Conservation (phyloP, 2,888 invertebrate species). For the Nasonovia ribisnigri region DNA sequence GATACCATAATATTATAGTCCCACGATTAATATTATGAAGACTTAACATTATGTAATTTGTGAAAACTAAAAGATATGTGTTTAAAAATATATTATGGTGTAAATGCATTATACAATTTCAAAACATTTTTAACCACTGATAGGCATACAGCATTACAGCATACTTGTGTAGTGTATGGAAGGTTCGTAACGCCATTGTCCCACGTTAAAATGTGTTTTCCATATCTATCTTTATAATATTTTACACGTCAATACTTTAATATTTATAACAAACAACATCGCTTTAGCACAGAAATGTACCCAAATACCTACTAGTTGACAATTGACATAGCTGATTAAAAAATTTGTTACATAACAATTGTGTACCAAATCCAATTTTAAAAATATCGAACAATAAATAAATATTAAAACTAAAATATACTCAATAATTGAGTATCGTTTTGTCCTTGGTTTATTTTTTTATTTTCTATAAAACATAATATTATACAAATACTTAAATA, state of each 20-base stretch:
- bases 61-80: background rate
- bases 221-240: background rate
- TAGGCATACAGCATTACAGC: background rate
- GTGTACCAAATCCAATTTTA: background rate
- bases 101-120: background rate
- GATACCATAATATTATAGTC: background rate
- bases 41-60: background rate
- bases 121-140: background rate
- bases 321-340: background rate
- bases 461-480: background rate
- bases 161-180: background rate
- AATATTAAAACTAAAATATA: background rate
- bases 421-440: background rate
- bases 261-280: background rate
- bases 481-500: background rate
- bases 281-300: background rate
- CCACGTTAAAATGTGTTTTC: background rate
- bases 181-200: background rate
- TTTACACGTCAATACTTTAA: background rate
- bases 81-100: background rate
- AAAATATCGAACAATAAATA: background rate
- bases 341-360: background rate
- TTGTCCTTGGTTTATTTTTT: background rate
- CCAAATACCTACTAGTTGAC: background rate
- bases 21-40: background rate